Evolutionary conservation across 2,888 invertebrate genomes (phyloP), one percentile per base, ranked within the genome.

Genomic region (Eupithecia abbreviata): DNA sequence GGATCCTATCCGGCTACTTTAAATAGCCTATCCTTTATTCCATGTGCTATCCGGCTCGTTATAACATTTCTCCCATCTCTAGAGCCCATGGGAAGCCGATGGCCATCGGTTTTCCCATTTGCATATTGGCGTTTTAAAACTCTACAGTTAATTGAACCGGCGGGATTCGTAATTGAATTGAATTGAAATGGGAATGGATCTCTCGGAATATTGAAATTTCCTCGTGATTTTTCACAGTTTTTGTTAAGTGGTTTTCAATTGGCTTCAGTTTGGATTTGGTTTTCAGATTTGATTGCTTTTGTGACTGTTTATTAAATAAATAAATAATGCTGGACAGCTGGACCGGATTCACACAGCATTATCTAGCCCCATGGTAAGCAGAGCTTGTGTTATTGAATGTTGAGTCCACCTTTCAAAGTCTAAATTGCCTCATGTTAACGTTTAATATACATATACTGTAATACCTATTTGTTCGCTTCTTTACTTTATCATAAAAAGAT

Each of bases 71-170:
- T 79, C 79, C 79, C 82, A 80, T 77, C 82, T 5, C 81, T 82
- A 79, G 43, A 15, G 51, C 58, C 73, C 75, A 75, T 30, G 82
- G 83, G 84, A 85, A 82, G 83, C 80, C 85, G 89, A 89, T 84
- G 89, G 90, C 88, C 88, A 88, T 86, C 87, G 86, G 85, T 89
- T 88, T 88, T 77, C 75, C 78, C 87, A 93, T 93, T 93, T 93
- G 91, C 93, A 93, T 93, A 92, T 91, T 91, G 91, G 90, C 86
- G 85, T 86, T 87, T 88, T 85, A 81, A 86, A 87, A 85, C 85
- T 84, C 84, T 84, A 85, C 84, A 81, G 84, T 85, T 89, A 90
- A 91, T 91, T 90, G 89, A 87, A 86, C 89, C 86, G 81, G 80
- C 80, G 84, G 82, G 80, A 83, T 76, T 45, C 75, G 47, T 81